Evolutionary conservation across 2,113 vertebrate species (phyloP).

Genomic region (Psophia crepitans): DNA sequence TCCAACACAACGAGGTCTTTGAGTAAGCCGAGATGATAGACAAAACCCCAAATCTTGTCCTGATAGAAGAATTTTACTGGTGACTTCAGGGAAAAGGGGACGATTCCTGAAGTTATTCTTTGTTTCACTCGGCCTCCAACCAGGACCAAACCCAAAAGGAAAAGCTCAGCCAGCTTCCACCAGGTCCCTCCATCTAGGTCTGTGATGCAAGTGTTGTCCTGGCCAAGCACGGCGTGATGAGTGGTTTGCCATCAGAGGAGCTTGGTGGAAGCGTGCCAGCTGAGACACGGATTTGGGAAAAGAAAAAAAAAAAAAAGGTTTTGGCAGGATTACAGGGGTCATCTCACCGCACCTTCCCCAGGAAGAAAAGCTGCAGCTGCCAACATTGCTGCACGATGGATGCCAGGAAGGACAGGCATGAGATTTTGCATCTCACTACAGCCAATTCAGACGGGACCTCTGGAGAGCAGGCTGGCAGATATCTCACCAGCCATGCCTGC

Average conservation of each 20-base stretch:
- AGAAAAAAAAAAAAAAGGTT: background rate
- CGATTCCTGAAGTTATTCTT: background rate
- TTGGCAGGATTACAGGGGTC: background rate
- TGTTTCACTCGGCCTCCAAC: background rate
- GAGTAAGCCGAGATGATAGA: background rate
- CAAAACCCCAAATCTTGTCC: background rate
- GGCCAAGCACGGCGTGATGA: background rate
- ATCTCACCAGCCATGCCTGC: background rate
- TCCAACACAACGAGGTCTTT: background rate
- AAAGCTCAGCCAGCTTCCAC: background rate
- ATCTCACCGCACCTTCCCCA: background rate
- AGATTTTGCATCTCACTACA: background rate
- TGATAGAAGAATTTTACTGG: background rate
- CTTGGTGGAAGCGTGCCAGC: rapidly evolving
- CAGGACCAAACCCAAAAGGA: background rate
- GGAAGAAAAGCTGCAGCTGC: background rate
- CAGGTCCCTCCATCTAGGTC: background rate
- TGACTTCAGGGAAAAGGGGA: background rate
- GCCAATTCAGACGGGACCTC: background rate
- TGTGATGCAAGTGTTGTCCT: background rate
- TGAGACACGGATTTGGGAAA: background rate
- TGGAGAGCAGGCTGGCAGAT: background rate
- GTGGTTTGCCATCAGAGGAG: background rate
- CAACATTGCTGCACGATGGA: background rate
- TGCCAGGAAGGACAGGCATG: background rate